Base-by-base conservation (phyloP, 2,797 vertebrate species). In the Sebastes minor region DNA sequence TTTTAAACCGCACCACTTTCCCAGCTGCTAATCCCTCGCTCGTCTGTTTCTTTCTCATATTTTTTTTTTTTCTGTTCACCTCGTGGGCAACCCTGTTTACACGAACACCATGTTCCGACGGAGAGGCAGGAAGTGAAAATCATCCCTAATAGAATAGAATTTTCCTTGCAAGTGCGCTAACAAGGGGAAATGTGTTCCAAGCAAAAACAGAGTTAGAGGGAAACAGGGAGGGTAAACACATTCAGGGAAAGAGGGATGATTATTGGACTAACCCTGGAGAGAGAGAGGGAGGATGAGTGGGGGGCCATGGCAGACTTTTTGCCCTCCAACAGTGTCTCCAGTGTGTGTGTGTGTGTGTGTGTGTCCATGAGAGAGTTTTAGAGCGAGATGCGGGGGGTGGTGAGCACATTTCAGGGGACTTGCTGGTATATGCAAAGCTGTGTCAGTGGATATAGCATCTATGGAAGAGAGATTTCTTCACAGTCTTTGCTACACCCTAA, bases 401-500 rank as follows among this genome's bases (percentile, higher is more conserved):
- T 86, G 79, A 88, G 81, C 83, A 83, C 78, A 84, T 87, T 92
- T 93, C 71, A 81, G 84, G 81, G 75, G 74, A 79, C 86, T 85
- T 80, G 83, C 84, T 23, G 75, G 76, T 89, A 86, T 91, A 86
- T 91, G 88, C 91, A 91, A 89, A 93, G 90, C 91, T 90, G 87
- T 93, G 91, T 93, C 86, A 91, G 88, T 90, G 91, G 89, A 92
- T 93, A 90, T 82, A 89, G 72, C 89, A 91, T 92, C 91, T 90
- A 91, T 89, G 90, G 90, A 93, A 92, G 92, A 93, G 87, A 93
- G 93, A 93, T 94, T 94, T 94, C 91, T 93, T 91, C 92, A 88
- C 93, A 93, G 92, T 90, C 90, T 92, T 89, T 77, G 87, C 93
- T 94, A 91, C 93, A 93, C 93, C 91, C 91, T 95, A 96, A 96